Percentiles rank a stretch among this genome's conserved stretches.
Evolutionary conservation across 2,888 invertebrate species (phyloP).

Genomic region (Pristionchus fissidentatus): DNA sequence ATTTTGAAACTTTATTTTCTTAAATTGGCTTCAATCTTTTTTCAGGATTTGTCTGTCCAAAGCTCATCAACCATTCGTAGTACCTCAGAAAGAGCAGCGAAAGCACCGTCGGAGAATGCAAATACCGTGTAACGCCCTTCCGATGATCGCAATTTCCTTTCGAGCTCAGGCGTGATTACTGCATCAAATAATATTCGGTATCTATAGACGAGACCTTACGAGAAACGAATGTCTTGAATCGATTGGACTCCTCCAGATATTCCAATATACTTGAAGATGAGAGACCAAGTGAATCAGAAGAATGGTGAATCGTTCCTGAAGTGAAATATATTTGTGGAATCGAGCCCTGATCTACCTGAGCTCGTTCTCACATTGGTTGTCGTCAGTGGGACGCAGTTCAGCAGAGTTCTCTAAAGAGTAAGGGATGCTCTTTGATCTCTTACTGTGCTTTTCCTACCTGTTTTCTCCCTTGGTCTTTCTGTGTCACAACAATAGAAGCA

Average conservation of each 20-base stretch:
- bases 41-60: not conserved
- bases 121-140: slow-evolving; percentile 43
- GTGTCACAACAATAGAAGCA: not conserved
- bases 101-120: slow-evolving; percentile 44
- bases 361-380: slow-evolving; percentile 25
- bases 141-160: slow-evolving; percentile 24
- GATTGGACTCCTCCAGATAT: slow-evolving; percentile 40
- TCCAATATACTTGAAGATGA: slow-evolving; percentile 39
- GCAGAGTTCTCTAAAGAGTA: slow-evolving; percentile 26
- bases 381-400: slow-evolving; percentile 43
- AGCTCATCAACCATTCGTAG: no score
- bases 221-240: slow-evolving; percentile 49
- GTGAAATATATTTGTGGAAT: not conserved
- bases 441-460: slow-evolving; percentile 18
- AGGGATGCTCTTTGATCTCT: not conserved
- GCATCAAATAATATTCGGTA: not conserved
- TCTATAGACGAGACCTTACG: not conserved
- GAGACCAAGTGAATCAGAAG: slow-evolving; percentile 30
- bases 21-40: not conserved
- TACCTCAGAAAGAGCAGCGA: slow-evolving; percentile 41
- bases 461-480: slow-evolving; percentile 22
- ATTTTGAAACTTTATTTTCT: no score
- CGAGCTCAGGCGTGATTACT: slow-evolving; percentile 45
- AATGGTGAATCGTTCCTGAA: slow-evolving; percentile 36
- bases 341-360: not conserved